Conservation (phyloP, 2,797 vertebrate genomes). For the Pyrocephalus nanus region DNA sequence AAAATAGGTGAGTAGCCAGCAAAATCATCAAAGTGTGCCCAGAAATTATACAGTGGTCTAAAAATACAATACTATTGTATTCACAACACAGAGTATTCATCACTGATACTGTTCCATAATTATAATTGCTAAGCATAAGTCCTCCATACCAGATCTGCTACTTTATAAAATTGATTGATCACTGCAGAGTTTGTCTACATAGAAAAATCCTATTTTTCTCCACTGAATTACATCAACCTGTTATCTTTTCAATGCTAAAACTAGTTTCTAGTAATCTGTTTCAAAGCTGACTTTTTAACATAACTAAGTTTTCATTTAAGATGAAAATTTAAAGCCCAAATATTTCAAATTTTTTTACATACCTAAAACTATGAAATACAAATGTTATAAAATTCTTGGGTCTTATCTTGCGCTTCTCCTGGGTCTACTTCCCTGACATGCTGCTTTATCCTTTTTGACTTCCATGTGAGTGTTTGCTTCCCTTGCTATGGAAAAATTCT, state of each 20-base stretch:
- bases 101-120: constrained; percentile 39
- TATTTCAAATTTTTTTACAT: neutral
- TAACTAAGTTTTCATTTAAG: neutral
- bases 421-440: neutral
- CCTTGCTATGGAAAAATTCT: neutral
- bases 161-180: constrained; percentile 27
- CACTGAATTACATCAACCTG: neutral
- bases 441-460: neutral
- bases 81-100: constrained; percentile 38
- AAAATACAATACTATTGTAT: constrained; percentile 50
- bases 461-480: neutral
- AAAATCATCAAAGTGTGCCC: constrained; percentile 41
- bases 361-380: neutral
- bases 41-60: constrained; percentile 45
- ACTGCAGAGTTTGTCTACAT: constrained; percentile 1
- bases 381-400: neutral
- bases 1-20: constrained; percentile 44
- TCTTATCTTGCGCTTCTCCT: neutral
- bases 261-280: neutral
- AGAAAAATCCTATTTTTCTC: constrained; percentile 33
- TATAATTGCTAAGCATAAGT: constrained; percentile 38
- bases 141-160: neutral
- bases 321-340: neutral
- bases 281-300: neutral
- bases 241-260: constrained; percentile 15